Percentiles rank a stretch among this genome's conserved stretches.
phyloP scores from a whole-genome alignment of 2,797 vertebrate species.

The Scleropages formosus region DNA sequence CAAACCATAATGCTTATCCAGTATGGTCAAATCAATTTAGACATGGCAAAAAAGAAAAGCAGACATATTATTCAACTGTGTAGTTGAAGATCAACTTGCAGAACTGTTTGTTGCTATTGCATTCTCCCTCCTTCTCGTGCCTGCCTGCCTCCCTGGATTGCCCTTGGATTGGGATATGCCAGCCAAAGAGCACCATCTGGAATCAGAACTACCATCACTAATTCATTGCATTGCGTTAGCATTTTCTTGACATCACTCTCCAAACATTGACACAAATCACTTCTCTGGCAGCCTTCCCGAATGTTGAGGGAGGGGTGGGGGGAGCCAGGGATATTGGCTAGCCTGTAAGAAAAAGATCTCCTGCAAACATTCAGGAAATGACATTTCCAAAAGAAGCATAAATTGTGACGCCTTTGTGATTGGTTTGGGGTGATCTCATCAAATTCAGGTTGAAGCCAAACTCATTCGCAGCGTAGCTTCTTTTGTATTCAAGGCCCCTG shows the following conservation, averaged over 20 bases:
- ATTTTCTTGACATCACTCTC: conserved; percentile 25
- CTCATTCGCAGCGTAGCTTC: neutral
- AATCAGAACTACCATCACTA: conserved; percentile 5
- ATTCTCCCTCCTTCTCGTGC: neutral
- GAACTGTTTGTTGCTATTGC: neutral
- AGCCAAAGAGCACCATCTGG: neutral
- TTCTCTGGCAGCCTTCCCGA: conserved; percentile 19
- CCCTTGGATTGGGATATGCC: neutral
- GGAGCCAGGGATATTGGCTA: neutral
- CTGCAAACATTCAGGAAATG: neutral
- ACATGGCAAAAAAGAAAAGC: too few species aligned
- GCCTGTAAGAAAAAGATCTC: neutral
- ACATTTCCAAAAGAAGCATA: neutral
- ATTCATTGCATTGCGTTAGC: conserved; percentile 14
- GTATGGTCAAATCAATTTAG: too few species aligned
- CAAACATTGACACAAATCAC: conserved; percentile 28
- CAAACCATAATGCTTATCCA: too few species aligned
- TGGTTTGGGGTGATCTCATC: neutral
- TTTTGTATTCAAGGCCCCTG: neutral
- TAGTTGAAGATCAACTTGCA: too few species aligned
- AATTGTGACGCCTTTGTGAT: neutral
- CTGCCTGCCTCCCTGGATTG: conserved; percentile 1
- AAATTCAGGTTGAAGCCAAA: neutral
- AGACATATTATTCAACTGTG: too few species aligned
- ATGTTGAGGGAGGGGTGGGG: neutral